These are phyloP conservation scores for Caenorhabditis inopinata DNA, from an alignment of 1,140 invertebrate genomes.

Conservation along the genomic window DNA sequence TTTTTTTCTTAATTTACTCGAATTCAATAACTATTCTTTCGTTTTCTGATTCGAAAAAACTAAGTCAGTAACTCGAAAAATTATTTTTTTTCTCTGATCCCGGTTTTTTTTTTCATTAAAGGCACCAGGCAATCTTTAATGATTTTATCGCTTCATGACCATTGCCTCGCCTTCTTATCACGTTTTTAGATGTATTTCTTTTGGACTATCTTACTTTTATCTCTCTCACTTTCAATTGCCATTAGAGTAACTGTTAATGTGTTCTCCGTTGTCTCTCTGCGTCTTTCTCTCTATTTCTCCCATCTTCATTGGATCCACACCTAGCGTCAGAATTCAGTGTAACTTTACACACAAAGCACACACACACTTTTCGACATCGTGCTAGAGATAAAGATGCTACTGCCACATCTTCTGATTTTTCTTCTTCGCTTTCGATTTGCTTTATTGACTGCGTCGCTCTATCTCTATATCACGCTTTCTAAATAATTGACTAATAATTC, in stretches of 20 bases:
- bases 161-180: too few species aligned
- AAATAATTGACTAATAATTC: not conserved
- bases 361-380: conserved; percentile 22
- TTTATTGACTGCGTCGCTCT: not conserved
- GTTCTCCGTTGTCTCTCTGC: conserved; percentile 18
- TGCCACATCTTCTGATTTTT: conserved; percentile 4
- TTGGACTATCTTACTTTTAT: not conserved
- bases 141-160: too few species aligned
- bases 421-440: not conserved
- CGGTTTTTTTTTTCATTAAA: too few species aligned
- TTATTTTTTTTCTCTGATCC: too few species aligned
- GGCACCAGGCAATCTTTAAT: too few species aligned
- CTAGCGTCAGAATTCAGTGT: conserved; percentile 10
- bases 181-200: not conserved
- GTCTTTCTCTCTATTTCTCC: conserved; percentile 15
- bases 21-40: too few species aligned
- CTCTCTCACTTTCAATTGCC: conserved; percentile 9
- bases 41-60: too few species aligned
- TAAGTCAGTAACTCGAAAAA: too few species aligned
- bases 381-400: not conserved
- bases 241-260: conserved; percentile 34
- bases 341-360: conserved; percentile 24
- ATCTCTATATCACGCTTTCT: too few species aligned
- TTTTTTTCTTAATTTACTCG: too few species aligned
- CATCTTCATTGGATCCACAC: not conserved